Conservation (phyloP, 53 echinoderm and acorn worm species). For the Patiria pectinifera region DNA sequence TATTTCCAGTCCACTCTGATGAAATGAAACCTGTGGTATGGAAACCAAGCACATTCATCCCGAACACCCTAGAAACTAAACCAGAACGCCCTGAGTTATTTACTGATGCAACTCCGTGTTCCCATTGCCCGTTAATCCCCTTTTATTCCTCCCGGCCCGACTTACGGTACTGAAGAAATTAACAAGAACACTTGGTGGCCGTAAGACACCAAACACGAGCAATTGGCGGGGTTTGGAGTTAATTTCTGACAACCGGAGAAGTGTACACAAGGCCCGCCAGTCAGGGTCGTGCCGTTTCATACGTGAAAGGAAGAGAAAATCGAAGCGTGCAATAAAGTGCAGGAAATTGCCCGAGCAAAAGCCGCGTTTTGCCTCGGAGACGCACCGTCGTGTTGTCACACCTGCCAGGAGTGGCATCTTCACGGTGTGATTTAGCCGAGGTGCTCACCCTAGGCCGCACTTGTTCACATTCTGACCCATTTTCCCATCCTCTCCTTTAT, state of each 20-base stretch:
- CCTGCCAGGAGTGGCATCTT: conserved; percentile 2
- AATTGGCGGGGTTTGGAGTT: neutral
- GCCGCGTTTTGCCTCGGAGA: neutral
- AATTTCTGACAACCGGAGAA: conserved; percentile 6
- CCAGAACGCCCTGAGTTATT: conserved; percentile 1
- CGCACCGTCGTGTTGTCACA: conserved; percentile 9
- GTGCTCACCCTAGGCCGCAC: neutral
- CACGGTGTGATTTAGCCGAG: neutral
- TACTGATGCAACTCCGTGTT: neutral
- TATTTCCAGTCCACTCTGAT: no score
- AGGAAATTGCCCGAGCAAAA: neutral
- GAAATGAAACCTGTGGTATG: no score
- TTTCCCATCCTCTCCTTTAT: neutral
- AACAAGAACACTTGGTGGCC: neutral
- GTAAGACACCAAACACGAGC: neutral
- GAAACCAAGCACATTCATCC: no score
- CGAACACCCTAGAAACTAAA: neutral
- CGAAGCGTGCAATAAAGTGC: neutral
- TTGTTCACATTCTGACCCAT: neutral
- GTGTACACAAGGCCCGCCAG: neutral
- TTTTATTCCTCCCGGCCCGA: neutral
- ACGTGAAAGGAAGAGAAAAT: neutral
- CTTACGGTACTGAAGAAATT: neutral
- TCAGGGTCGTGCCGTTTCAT: neutral
- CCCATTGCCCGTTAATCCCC: neutral